These are phyloP conservation scores for Phthorimaea operculella DNA, from an alignment of 1,140 invertebrate genomes.

Conservation along the genomic window DNA sequence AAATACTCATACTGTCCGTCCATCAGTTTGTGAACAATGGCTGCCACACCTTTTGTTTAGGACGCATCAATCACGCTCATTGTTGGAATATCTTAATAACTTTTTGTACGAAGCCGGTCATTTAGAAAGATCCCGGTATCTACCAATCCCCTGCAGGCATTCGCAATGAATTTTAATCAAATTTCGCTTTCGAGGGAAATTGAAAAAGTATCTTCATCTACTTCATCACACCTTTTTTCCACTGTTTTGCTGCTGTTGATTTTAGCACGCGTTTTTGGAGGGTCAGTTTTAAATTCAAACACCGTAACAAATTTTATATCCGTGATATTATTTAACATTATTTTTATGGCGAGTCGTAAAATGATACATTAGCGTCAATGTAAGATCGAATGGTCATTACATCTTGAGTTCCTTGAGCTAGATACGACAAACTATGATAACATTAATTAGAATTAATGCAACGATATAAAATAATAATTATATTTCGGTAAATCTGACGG, in stretches of 20 bases:
- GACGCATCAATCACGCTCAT: conserved; percentile 56
- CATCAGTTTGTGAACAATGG: conserved; percentile 43
- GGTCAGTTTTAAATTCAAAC: not conserved
- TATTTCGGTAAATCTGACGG: not conserved
- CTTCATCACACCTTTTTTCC: not conserved
- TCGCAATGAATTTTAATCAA: conserved; percentile 41
- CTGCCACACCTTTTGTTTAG: conserved; percentile 46
- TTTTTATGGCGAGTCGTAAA: not conserved
- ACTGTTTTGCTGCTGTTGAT: not conserved
- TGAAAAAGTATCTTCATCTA: conserved; percentile 14
- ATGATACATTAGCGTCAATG: not conserved
- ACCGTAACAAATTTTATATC: not conserved
- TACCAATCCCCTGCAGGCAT: conserved; percentile 19
- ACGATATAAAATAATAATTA: not conserved
- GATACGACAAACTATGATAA: not conserved
- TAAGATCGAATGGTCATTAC: not conserved
- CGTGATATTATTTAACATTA: not conserved
- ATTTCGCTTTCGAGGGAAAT: conserved; percentile 28
- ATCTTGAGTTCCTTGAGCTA: not conserved
- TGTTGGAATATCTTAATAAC: conserved; percentile 63
- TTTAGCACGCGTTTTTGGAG: not conserved
- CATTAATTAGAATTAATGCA: not conserved
- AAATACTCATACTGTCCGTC: conserved; percentile 15
- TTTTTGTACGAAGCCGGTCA: conserved; percentile 57
- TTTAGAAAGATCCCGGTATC: conserved; percentile 58